Conservation (phyloP, 2,113 vertebrate species). For the Bubo blakistoni region DNA sequence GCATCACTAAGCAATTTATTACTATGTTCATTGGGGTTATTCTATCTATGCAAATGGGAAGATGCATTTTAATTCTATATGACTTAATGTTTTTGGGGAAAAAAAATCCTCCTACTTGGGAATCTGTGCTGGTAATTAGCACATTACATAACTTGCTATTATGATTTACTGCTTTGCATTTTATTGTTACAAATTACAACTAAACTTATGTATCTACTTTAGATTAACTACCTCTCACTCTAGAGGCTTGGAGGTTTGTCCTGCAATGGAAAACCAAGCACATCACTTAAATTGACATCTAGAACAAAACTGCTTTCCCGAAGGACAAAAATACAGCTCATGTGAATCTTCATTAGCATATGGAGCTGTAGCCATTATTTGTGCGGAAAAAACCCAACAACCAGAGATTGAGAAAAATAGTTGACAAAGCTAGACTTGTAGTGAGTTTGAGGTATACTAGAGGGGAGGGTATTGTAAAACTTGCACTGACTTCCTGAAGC, state of each 20-base stretch:
- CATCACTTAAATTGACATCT: background rate
- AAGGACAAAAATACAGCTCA: background rate
- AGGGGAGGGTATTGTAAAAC: background rate
- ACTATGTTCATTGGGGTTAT: background rate
- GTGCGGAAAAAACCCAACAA: too few species aligned
- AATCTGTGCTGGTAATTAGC: background rate
- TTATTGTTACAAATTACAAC: background rate
- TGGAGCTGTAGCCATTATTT: background rate
- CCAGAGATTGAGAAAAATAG: background rate
- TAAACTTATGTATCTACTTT: background rate
- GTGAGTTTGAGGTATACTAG: background rate
- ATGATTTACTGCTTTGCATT: background rate
- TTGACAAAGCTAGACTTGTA: background rate
- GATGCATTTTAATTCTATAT: background rate
- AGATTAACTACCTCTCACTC: background rate
- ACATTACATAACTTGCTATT: background rate
- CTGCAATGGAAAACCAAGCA: background rate
- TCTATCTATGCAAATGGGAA: background rate
- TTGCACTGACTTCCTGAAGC: background rate
- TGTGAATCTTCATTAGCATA: fast-evolving
- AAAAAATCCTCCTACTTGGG: fast-evolving
- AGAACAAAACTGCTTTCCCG: background rate
- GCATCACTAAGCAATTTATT: background rate
- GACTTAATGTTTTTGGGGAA: background rate
- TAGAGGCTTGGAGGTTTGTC: background rate